Evolutionary conservation across 2,797 vertebrate species (phyloP), one percentile per base, ranked within the genome.

Genomic region (Paguma larvata): DNA sequence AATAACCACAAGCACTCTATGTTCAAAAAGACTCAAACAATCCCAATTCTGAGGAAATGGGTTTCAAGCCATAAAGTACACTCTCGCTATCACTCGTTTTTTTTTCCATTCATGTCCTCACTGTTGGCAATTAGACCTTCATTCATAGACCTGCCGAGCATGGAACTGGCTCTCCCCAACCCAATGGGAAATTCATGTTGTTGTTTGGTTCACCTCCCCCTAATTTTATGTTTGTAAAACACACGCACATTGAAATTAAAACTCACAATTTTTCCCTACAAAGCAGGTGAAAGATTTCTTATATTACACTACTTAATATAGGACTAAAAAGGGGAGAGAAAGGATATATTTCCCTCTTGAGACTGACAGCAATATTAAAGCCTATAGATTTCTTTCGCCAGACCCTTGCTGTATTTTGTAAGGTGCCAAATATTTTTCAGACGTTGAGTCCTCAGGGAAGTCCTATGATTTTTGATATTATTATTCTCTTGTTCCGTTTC

Each of bases 161-260:
- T 6, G 3, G 44, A 53, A 80, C 14, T 46, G 44, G 63, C 18
- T 5, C 14, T 38, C 44, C 67, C 6, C 51, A 79, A 25, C 1
- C 25, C 15, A 10, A 48, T 5, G 3, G 41, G 38, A 83, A 91
- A 56, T 48, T 21, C 53, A 25, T 23, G 32, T 10, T 13, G 16
- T 48, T 86, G 48, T 46, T 77, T 80, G 21, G 44, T 83, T 87
- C 53, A 48, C 5, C 38, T 87, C 38, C 78, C 3, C 6, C 77
- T 80, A 34, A 73, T 32, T 88, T 46, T 72, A 73, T 19, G 27
- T 19, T 59, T 87, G 12, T 85, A 87, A 65, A 89, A 84, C 46
- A 89, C 4, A 67, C 2, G 21, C 41, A 78, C 77, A 88, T 67
- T 41, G 18, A 95, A 78, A 65, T 51, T 30, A 48, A 79, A 91